Percentiles rank a stretch among this genome's conserved stretches.
Conservation (phyloP, 2,888 invertebrate genomes). For the Cerceris ruficornis region DNA sequence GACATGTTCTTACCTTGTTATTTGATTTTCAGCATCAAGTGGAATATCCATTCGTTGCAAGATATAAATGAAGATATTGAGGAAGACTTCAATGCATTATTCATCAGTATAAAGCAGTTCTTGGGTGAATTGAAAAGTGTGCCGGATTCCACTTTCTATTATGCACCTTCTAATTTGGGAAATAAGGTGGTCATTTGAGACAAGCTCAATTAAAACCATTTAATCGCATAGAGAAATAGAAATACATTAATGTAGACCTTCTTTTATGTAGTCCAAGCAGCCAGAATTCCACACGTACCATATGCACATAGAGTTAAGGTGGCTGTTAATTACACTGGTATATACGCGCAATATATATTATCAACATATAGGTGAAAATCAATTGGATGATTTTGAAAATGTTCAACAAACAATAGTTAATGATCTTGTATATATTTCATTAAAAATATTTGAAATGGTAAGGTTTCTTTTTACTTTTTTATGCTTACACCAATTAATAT, state of each 20-base stretch:
- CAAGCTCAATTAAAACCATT: background rate
- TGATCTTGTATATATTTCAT: conserved; percentile 78
- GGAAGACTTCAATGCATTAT: conserved; percentile 69
- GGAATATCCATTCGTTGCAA: conserved; percentile 64
- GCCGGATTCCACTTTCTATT: conserved; percentile 79
- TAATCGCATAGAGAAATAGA: conserved; percentile 10
- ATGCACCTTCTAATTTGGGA: conserved; percentile 79
- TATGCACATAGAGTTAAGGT: conserved; percentile 82
- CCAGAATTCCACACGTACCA: conserved; percentile 83
- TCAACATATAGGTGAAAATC: conserved; percentile 62
- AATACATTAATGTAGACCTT: background rate
- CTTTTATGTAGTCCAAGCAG: conserved; percentile 76
- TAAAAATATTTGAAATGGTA: conserved; percentile 80
- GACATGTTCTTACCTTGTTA: background rate
- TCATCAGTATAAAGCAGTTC: conserved; percentile 69
- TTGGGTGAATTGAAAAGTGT: conserved; percentile 72
- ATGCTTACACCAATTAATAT: background rate
- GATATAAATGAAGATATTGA: conserved; percentile 64
- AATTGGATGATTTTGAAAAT: conserved; percentile 68
- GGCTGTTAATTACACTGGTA: conserved; percentile 80
- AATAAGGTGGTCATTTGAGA: conserved; percentile 76
- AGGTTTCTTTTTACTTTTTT: conserved; percentile 17
- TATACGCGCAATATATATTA: conserved; percentile 64
- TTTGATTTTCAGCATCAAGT: conserved; percentile 63
- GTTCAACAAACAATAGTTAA: conserved; percentile 70